Evolutionary conservation across 2,888 invertebrate species (phyloP).

Genomic region (Linnaemya vulpina): DNA sequence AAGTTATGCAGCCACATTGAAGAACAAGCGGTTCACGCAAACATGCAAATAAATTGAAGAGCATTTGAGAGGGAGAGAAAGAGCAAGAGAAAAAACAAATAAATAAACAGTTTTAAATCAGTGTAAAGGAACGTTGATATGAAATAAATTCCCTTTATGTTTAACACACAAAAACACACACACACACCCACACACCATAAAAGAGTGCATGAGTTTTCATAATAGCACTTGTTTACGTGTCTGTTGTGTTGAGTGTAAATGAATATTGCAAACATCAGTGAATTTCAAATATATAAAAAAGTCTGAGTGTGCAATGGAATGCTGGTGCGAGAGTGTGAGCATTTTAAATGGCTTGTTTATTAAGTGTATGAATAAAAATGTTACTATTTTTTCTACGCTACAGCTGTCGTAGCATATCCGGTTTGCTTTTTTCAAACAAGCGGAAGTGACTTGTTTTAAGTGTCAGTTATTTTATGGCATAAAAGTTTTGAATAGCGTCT

Average conservation of each 20-base stretch:
- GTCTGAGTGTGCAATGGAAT: slow-evolving; percentile 15
- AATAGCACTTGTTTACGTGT: not conserved
- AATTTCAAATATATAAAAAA: slow-evolving; percentile 21
- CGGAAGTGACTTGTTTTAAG: slow-evolving; percentile 71
- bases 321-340: not conserved
- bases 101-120: slow-evolving; percentile 46
- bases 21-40: slow-evolving; percentile 29
- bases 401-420: slow-evolving; percentile 67
- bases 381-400: slow-evolving; percentile 22
- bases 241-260: slow-evolving; percentile 13
- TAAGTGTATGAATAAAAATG: slow-evolving; percentile 51
- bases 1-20: slow-evolving; percentile 42
- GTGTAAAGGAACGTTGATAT: slow-evolving; percentile 41
- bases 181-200: not conserved
- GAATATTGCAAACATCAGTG: slow-evolving; percentile 46
- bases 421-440: slow-evolving; percentile 59
- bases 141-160: slow-evolving; percentile 34
- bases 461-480: slow-evolving; percentile 66
- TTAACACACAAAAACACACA: slow-evolving; percentile 21
- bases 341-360: slow-evolving; percentile 60
- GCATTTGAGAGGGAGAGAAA: not conserved
- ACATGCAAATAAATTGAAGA: slow-evolving; percentile 23
- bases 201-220: slow-evolving; percentile 2
- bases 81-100: not conserved
- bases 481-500: slow-evolving; percentile 12